These are phyloP conservation scores for Aramus guarauna DNA, from an alignment of 2,113 vertebrate species.

Conservation along the genomic window DNA sequence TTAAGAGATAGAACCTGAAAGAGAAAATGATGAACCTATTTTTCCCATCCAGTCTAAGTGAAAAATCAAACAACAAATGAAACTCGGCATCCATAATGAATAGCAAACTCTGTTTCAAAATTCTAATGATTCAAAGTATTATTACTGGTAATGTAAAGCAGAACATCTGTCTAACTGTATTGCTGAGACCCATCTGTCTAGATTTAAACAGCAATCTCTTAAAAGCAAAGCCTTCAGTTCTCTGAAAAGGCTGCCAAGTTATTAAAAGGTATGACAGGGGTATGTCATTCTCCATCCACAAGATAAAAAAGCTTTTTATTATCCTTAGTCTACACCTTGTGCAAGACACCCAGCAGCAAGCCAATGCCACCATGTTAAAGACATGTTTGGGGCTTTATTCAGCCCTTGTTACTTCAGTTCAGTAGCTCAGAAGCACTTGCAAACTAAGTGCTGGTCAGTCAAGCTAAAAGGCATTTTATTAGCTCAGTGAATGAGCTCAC, in stretches of 20 bases:
- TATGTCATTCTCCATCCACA: background rate
- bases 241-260: background rate
- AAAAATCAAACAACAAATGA: slow-evolving; percentile 36
- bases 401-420: background rate
- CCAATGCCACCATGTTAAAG: background rate
- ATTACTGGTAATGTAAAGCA: slow-evolving; percentile 17
- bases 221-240: background rate
- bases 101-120: slow-evolving; percentile 26
- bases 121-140: slow-evolving; percentile 37
- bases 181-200: slow-evolving; percentile 12
- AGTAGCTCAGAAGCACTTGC: background rate
- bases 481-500: background rate
- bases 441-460: background rate
- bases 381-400: background rate
- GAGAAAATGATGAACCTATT: slow-evolving; percentile 37
- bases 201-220: slow-evolving; percentile 6
- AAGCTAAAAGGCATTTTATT: background rate
- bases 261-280: background rate
- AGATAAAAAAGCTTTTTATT: background rate
- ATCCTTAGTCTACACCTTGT: background rate
- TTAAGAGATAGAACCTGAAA: slow-evolving; percentile 13
- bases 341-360: background rate
- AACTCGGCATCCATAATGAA: slow-evolving; percentile 14
- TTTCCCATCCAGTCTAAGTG: slow-evolving; percentile 18
- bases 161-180: slow-evolving; percentile 12